Evolutionary conservation across 2,797 vertebrate species (phyloP), one percentile per base, ranked within the genome.

Genomic region (Chelon labrosus): DNA sequence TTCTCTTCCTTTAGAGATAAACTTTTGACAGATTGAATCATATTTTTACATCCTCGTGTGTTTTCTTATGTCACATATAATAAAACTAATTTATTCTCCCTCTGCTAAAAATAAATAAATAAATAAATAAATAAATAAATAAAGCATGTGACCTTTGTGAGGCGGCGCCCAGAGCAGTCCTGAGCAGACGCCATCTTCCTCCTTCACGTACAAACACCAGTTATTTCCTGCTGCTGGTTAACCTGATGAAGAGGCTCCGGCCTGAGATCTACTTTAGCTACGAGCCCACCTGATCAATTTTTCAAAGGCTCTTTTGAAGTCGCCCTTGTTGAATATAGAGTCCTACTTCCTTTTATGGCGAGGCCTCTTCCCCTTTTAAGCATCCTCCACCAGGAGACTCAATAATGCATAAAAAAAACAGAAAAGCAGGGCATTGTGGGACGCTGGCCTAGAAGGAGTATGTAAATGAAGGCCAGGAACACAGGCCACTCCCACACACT

Each of bases 251-350:
- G 79, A 77, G 62, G 57, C 65, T 72, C 25, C 70, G 49, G 71
- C 49, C 74, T 69, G 73, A 82, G 70, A 82, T 75, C 65, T 68
- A 63, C 79, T 77, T 67, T 37, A 83, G 73, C 58, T 71, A n/a
- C n/a, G n/a, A n/a, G n/a, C n/a, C 58, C 75, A 83, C 59, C 83
- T 86, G 83, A 91, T 91, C 79, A 73, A 89, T 92, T 84, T 91
- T 93, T 92, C 83, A 90, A 77, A 85, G 55, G 60, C 27, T 64
- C 27, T 77, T 92, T 91, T 93, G 87, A 93, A 91, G 89, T 86
- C 60, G 46, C 41, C 73, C 78, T 57, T 59, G 69, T 66, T 75
- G 74, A 87, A 27, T 27, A 57, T 68, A 53, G 62, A 83, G 80
- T 70, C 77, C 72, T 60, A 64, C 66, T 88, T 89, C 88, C 61